Percentiles rank a stretch among this genome's conserved stretches.
These are phyloP conservation scores for Drosophila malerkotliana DNA, from an alignment of 1,140 invertebrate species.

Conservation along the genomic window DNA sequence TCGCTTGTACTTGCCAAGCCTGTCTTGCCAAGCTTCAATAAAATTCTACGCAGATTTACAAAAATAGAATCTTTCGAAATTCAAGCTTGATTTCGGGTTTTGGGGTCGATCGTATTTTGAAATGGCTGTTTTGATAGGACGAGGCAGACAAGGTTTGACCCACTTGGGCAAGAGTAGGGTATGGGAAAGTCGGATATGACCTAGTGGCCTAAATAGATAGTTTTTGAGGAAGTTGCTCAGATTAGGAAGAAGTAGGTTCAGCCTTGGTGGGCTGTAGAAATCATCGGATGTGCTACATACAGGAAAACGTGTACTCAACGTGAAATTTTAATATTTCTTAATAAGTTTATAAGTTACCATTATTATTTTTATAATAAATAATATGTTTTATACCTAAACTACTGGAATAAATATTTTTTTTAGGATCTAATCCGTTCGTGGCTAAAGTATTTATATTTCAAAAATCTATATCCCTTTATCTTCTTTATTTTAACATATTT, in stretches of 20 bases:
- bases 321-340: background rate
- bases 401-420: background rate
- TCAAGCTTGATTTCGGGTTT: slow-evolving; percentile 36
- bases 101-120: slow-evolving; percentile 58
- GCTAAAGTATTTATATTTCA: too few species aligned
- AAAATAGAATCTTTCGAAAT: slow-evolving; percentile 72
- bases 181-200: slow-evolving; percentile 42
- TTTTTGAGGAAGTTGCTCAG: slow-evolving; percentile 5
- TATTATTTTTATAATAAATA: too few species aligned
- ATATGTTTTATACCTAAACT: background rate
- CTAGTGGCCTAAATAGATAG: slow-evolving; percentile 39
- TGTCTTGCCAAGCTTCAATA: slow-evolving; percentile 22
- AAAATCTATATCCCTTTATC: too few species aligned
- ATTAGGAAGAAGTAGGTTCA: slow-evolving; percentile 14
- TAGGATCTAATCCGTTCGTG: too few species aligned
- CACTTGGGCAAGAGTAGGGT: slow-evolving; percentile 10
- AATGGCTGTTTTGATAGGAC: slow-evolving; percentile 38
- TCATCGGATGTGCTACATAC: background rate
- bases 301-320: background rate
- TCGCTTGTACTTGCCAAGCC: background rate
- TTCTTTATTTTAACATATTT: too few species aligned
- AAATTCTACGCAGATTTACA: slow-evolving; percentile 64
- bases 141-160: slow-evolving; percentile 16
- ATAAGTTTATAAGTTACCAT: background rate
- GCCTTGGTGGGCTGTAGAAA: background rate